Percentiles rank a stretch among this genome's conserved stretches.
These are phyloP conservation scores for Periplaneta americana DNA, from an alignment of 1,140 invertebrate genomes.

Conservation along the genomic window DNA sequence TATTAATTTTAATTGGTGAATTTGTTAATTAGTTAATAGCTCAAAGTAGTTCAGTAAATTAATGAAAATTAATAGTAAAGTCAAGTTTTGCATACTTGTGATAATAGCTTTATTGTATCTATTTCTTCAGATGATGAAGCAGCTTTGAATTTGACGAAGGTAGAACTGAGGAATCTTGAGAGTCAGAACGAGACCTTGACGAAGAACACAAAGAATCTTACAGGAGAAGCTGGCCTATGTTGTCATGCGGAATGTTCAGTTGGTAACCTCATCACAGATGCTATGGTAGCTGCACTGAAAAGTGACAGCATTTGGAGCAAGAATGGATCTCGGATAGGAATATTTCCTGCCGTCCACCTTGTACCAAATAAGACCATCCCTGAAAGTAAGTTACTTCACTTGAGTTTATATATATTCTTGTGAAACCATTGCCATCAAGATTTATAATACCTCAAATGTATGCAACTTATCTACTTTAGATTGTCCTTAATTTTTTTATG, in stretches of 20 bases:
- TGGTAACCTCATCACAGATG: slow-evolving; percentile 2
- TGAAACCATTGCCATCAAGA: too few species aligned
- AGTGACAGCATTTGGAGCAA: background rate
- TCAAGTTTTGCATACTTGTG: too few species aligned
- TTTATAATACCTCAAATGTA: too few species aligned
- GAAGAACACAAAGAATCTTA: background rate
- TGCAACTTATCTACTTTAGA: too few species aligned
- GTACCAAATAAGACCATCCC: background rate
- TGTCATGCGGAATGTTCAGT: background rate
- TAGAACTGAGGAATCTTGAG: background rate
- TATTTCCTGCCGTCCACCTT: background rate
- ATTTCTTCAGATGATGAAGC: background rate
- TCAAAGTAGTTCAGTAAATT: too few species aligned
- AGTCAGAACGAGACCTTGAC: background rate
- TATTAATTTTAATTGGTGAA: too few species aligned
- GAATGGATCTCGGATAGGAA: background rate
- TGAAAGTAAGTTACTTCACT: background rate
- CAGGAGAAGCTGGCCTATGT: background rate
- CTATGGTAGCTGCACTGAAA: background rate
- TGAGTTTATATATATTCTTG: too few species aligned
- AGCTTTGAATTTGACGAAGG: background rate
- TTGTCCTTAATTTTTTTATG: too few species aligned
- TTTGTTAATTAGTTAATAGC: too few species aligned
- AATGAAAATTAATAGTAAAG: too few species aligned
- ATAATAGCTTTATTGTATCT: too few species aligned